A percentile compares a stretch with the other conserved stretches of the same genome.
Evolutionary conservation across 2,113 vertebrate genomes (phyloP).

Genomic region (Vireo altiloquus): DNA sequence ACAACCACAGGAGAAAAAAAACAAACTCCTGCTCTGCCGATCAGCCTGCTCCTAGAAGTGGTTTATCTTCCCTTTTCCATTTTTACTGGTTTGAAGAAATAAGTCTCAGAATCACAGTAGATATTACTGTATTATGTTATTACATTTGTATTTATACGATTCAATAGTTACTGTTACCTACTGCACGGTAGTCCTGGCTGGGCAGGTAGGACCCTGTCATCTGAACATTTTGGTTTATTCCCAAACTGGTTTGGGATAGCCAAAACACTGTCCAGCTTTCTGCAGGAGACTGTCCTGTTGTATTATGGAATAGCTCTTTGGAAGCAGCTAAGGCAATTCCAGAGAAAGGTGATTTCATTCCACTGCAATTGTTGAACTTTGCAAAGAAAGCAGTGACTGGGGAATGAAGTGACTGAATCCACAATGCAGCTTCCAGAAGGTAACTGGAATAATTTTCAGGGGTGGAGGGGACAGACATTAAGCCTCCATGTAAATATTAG

Average conservation of each 20-base stretch:
- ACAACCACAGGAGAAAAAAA: background rate
- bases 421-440: background rate
- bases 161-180: background rate
- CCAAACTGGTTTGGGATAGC: background rate
- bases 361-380: background rate
- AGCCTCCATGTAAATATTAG: constrained; percentile 34
- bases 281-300: background rate
- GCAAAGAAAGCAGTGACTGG: background rate
- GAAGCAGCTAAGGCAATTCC: background rate
- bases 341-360: constrained; percentile 10
- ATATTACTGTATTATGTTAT: background rate
- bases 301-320: background rate
- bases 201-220: background rate
- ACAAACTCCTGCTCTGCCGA: background rate
- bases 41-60: background rate
- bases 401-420: constrained; percentile 18
- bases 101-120: background rate
- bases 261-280: background rate
- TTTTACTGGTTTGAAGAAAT: background rate
- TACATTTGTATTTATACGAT: background rate
- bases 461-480: constrained; percentile 23
- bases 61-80: background rate
- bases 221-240: background rate
- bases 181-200: background rate
- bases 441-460: constrained; percentile 25